Evolutionary conservation across 1,140 invertebrate species (phyloP).

Genomic region (Zaprionus nigranus): DNA sequence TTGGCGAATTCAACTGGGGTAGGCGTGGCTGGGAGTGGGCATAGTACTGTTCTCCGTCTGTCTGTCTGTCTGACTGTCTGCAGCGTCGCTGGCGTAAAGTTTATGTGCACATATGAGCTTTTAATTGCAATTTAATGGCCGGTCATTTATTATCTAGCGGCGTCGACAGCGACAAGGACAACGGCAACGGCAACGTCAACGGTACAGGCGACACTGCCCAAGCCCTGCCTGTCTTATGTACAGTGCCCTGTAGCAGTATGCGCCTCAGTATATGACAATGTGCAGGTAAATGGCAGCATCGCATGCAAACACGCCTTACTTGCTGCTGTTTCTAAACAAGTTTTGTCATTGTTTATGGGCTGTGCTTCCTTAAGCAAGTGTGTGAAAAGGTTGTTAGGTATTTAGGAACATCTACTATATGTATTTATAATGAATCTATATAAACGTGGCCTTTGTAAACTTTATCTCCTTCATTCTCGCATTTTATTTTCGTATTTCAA

Average conservation of each 20-base stretch:
- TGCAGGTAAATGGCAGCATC: constrained; percentile 1
- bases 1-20: constrained; percentile 60
- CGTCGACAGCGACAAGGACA: constrained; percentile 60
- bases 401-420: too few species aligned
- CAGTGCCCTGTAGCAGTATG: constrained; percentile 8
- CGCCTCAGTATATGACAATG: constrained; percentile 10
- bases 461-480: too few species aligned
- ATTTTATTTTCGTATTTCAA: not conserved
- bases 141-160: constrained; percentile 84
- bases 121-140: constrained; percentile 84
- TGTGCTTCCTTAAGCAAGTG: not conserved
- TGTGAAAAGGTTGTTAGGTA: constrained; percentile 9
- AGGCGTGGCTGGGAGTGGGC: constrained; percentile 20
- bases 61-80: constrained; percentile 11
- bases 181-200: constrained; percentile 36
- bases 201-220: constrained; percentile 55
- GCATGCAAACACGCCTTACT: not conserved
- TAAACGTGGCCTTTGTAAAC: too few species aligned
- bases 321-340: not conserved
- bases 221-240: constrained; percentile 42
- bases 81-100: constrained; percentile 61
- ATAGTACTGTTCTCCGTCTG: constrained; percentile 8
- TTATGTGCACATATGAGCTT: constrained; percentile 84
- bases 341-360: not conserved
- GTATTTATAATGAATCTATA: too few species aligned